Evolutionary conservation across 2,888 invertebrate species (phyloP).

Genomic region (Coelinius sp.): DNA sequence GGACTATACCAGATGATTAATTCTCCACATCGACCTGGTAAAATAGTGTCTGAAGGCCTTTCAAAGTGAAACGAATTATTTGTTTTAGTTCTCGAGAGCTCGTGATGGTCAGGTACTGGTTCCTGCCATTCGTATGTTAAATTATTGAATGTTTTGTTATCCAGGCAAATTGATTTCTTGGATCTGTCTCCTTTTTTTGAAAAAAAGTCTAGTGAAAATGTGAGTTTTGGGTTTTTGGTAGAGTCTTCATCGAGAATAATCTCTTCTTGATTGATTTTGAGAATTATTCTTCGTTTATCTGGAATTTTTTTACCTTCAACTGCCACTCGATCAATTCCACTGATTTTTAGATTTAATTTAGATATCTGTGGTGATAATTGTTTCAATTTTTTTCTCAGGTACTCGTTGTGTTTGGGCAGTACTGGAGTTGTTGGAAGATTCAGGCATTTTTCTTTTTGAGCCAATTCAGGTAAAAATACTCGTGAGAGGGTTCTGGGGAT

Average conservation of each 20-base stretch:
- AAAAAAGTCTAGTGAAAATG: constrained; percentile 49
- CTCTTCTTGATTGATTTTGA: constrained; percentile 56
- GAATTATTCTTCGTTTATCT: constrained; percentile 39
- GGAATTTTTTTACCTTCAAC: constrained; percentile 4
- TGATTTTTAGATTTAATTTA: constrained; percentile 54
- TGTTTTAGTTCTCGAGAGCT: background rate
- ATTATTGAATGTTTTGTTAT: constrained; percentile 73
- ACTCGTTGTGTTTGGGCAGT: constrained; percentile 42
- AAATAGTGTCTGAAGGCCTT: constrained; percentile 73
- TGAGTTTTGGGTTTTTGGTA: constrained; percentile 22
- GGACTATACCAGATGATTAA: constrained; percentile 73
- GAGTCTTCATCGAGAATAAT: constrained; percentile 42
- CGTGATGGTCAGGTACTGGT: background rate
- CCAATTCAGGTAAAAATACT: constrained; percentile 51
- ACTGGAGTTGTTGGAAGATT: background rate
- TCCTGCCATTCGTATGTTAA: constrained; percentile 72
- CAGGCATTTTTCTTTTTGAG: constrained; percentile 53
- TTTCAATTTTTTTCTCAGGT: constrained; percentile 54
- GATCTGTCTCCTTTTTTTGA: constrained; percentile 3
- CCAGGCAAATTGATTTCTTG: constrained; percentile 62
- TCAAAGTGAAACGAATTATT: constrained; percentile 72
- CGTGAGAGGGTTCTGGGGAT: constrained; percentile 44
- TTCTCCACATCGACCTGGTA: constrained; percentile 72
- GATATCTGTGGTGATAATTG: constrained; percentile 59
- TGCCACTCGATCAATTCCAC: constrained; percentile 35